A percentile compares a stretch with the other conserved stretches of the same genome.
Evolutionary conservation across 2,888 invertebrate genomes (phyloP).

Genomic region (Standfussiana lucernea): DNA sequence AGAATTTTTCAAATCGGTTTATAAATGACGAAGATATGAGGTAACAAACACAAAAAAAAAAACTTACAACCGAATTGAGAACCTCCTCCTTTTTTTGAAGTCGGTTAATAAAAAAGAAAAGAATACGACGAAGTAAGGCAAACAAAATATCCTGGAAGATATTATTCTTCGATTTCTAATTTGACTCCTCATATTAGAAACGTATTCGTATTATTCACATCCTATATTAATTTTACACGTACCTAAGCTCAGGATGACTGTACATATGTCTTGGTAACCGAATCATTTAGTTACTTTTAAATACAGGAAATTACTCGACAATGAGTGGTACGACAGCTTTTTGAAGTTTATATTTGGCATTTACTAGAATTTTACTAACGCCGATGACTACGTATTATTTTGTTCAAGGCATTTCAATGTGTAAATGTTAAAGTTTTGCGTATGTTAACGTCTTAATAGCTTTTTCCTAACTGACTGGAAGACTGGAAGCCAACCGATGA

Average conservation of each 20-base stretch:
- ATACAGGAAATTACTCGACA: conserved; percentile 65
- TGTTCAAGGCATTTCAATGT: conserved; percentile 2
- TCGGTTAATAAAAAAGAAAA: too few species aligned
- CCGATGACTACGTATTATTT: conserved; percentile 24
- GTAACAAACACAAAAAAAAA: too few species aligned
- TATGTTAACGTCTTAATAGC: neutral
- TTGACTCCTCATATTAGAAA: neutral
- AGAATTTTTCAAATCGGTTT: too few species aligned
- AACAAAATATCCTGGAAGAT: neutral
- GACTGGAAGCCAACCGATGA: too few species aligned
- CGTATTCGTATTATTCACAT: conserved; percentile 47
- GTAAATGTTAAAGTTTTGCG: neutral
- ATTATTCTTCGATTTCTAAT: neutral
- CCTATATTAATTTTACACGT: conserved; percentile 46
- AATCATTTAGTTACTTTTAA: conserved; percentile 62
- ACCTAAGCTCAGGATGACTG: conserved; percentile 55
- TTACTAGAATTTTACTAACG: conserved; percentile 39
- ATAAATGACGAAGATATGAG: too few species aligned
- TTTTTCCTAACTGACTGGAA: neutral
- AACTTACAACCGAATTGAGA: too few species aligned
- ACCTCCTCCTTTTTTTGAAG: too few species aligned
- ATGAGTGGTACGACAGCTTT: conserved; percentile 53
- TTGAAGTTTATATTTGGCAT: conserved; percentile 44
- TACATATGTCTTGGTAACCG: conserved; percentile 47
- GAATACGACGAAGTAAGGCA: neutral